These are phyloP conservation scores for Poecilia velifera DNA, from an alignment of 2,797 vertebrate species.

Conservation along the genomic window DNA sequence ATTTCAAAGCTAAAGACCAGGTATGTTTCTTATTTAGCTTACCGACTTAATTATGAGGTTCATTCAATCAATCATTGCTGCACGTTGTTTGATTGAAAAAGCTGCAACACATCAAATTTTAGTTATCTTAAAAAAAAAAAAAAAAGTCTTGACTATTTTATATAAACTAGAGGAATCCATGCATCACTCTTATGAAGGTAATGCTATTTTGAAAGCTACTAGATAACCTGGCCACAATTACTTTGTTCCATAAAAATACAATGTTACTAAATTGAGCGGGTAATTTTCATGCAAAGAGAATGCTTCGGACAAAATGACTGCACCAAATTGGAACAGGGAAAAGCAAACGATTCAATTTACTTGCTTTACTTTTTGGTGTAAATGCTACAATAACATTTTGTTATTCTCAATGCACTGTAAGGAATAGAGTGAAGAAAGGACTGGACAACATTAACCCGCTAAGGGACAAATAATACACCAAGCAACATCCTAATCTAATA, in stretches of 20 bases:
- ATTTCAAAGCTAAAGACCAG: background rate
- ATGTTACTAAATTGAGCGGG: background rate
- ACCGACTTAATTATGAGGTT: background rate
- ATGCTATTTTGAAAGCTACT: background rate
- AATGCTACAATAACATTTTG: background rate
- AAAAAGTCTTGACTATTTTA: background rate
- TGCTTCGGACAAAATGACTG: background rate
- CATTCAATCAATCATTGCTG: too few relatives aligned
- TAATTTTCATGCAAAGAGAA: background rate
- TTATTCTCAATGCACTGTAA: background rate
- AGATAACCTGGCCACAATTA: background rate
- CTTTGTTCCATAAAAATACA: background rate
- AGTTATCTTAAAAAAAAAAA: background rate
- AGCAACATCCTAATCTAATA: background rate
- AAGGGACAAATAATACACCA: background rate
- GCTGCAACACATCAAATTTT: background rate
- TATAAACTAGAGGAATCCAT: background rate
- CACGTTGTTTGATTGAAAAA: background rate
- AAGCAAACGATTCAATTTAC: background rate
- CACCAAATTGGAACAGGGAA: background rate
- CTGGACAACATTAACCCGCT: background rate
- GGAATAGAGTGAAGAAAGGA: background rate
- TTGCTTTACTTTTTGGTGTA: background rate
- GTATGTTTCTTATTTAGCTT: slow-evolving; percentile 4
- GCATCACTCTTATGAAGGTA: background rate